Evolutionary conservation across 64 coral and sea anemone species (phyloP), one percentile per base, ranked within the genome.

Genomic region (Dendronephthya gigantea): DNA sequence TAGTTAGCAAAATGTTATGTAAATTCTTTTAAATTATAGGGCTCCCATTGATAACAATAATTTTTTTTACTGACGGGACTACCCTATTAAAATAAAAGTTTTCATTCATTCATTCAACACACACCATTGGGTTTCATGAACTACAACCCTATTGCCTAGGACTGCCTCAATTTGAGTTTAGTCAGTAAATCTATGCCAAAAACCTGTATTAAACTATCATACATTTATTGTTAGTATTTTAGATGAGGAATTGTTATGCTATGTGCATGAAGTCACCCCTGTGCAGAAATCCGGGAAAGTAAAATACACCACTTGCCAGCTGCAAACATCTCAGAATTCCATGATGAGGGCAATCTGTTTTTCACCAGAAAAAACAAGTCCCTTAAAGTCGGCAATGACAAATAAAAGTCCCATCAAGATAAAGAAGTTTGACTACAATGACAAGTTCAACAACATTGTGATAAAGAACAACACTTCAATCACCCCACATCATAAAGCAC

Each of bases 371-470:
- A 90, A 91, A 33, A 45, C 36, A 58, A 85, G 12, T 17, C 90
- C 76, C 30, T 82, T 85, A 9, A 84, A 84, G 39, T 30, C 27
- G 37, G 88, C 88, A 14, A 90, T 85, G 88, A 66, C 85, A 58
- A 85, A 65, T 15, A 39, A 85, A 85, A 90, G 83, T 52, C 83
- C 88, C 9, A 56, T 91, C 7, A 84, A 91, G 40, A 11, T 87
- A 83, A 87, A 59, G 49, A 87, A 72, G 45, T 87, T 83, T 55
- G 50, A 91, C 7, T 31, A 62, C 41, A 45, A 45, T 6, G 74
- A 87, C 43, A 85, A 84, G 7, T 91, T 47, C 52, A 90, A 83
- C 43, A 90, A 83, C 68, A 90, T 90, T 87, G 84, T 90, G 50
- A 48, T 90, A 28, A 86, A 86, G 27, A 90, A 49, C 25, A 27